Evolutionary conservation across 2,797 vertebrate species (phyloP).

Genomic region (Anguilla pacifica): DNA sequence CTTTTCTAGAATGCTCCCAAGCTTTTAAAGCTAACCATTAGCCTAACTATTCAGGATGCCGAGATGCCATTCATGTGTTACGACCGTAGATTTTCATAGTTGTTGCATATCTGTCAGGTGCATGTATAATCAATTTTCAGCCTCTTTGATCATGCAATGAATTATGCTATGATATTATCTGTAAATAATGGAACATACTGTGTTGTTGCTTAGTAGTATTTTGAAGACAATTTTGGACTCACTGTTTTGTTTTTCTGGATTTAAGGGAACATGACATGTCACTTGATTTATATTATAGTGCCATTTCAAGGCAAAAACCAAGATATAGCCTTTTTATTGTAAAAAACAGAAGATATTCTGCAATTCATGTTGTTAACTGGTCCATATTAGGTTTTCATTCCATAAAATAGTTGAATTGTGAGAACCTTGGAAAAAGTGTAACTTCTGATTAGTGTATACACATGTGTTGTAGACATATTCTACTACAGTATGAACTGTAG

Average conservation of each 20-base stretch:
- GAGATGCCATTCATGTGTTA: not conserved
- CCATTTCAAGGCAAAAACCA: not conserved
- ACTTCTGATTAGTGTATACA: not conserved
- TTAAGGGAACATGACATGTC: not conserved
- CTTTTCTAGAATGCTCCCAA: not conserved
- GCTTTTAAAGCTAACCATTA: not conserved
- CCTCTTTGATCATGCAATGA: not conserved
- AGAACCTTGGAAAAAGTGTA: not conserved
- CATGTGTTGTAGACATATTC: not conserved
- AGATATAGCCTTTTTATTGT: not conserved
- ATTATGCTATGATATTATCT: not conserved
- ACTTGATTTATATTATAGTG: not conserved
- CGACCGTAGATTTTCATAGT: not conserved
- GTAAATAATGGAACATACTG: not conserved
- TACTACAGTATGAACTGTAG: not conserved
- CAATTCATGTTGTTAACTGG: not conserved
- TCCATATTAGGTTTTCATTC: not conserved
- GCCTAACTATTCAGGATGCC: not conserved
- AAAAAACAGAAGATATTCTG: not conserved
- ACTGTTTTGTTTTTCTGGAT: not conserved
- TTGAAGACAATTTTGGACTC: not conserved
- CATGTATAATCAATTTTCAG: not conserved
- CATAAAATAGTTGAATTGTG: not conserved
- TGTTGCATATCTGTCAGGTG: not conserved
- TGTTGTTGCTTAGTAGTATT: not conserved